Evolutionary conservation across 2,888 invertebrate species (phyloP), one percentile per base, ranked within the genome.

Genomic region (Mystacides longicornis): DNA sequence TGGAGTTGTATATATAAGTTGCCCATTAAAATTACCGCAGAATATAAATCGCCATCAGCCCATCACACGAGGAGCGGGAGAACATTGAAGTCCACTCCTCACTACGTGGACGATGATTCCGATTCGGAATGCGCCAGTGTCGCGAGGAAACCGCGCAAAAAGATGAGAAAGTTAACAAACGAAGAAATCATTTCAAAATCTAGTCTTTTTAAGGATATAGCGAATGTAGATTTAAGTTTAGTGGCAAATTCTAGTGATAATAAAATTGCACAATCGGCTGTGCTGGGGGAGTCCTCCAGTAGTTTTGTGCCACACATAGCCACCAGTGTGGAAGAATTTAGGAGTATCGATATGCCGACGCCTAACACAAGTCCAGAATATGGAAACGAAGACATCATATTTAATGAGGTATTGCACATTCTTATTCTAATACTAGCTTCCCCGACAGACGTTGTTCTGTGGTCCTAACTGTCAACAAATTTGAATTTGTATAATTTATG

Each of bases 21-120:
- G 23, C 60, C 56, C 1, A 21, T 52, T 16, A 54, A 50, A 53
- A 21, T 20, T 3, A 19, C 51, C 1, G 27, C 46, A 16, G 57
- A 58, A 16, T 46, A 23, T 14, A 54, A 58, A 51, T n/a, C 49
- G 2, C 23, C n/a, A 3, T 27, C 37, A 22, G 22, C 47, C 16
- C 56, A 52, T 47, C 58, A 60, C n/a, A 60, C 58, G 5, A 56
- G 60, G 33, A 60, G 60, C 37, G 60, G 60, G 1, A 54, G 60
- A 19, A 52, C 53, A 3, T 18, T 60, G 4, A 58, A 51, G 49
- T 54, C 48, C 3, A 45, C 50, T 18, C 60, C 60, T 20, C 56
- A 59, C 45, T 60, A 60, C 21, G 37, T 55, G 3, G 60, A 60
- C 19, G 58, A 60, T 27, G 55, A 51, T 31, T 56, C 56, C 1